A percentile compares a stretch with the other conserved stretches of the same genome.
These are phyloP conservation scores for Drosophila setosimentum DNA, from an alignment of 2,888 invertebrate species.

Conservation along the genomic window DNA sequence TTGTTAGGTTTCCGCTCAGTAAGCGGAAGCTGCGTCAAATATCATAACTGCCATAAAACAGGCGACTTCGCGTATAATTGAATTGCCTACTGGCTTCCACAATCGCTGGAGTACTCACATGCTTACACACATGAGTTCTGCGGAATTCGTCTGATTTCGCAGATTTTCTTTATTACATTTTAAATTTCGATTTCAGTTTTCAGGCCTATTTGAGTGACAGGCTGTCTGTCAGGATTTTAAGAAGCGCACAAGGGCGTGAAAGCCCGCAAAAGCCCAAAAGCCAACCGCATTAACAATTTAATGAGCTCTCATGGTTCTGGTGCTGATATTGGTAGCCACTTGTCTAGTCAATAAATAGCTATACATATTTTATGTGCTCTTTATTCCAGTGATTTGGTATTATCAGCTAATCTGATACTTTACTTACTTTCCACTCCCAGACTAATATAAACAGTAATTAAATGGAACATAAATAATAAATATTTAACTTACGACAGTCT, in stretches of 20 bases:
- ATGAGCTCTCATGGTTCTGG: slow-evolving; percentile 53
- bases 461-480: neutral
- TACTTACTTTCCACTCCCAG: neutral
- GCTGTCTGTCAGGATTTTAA: slow-evolving; percentile 26
- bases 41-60: slow-evolving; percentile 59
- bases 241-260: slow-evolving; percentile 16
- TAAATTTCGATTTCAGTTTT: slow-evolving; percentile 51
- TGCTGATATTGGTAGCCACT: slow-evolving; percentile 52
- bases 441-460: neutral
- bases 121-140: slow-evolving; percentile 13
- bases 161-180: slow-evolving; percentile 51
- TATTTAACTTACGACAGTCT: neutral
- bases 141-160: slow-evolving; percentile 6
- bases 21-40: slow-evolving; percentile 63
- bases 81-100: slow-evolving; percentile 38
- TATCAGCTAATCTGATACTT: neutral
- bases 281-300: slow-evolving; percentile 72
- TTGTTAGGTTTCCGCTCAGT: slow-evolving; percentile 54
- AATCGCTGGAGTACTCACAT: slow-evolving; percentile 35
- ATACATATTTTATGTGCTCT: slow-evolving; percentile 36
- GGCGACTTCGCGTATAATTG: slow-evolving; percentile 46
- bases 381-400: neutral
- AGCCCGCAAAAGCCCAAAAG: slow-evolving; percentile 35
- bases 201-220: slow-evolving; percentile 25
- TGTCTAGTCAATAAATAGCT: slow-evolving; percentile 61